Evolutionary conservation across 2,113 vertebrate genomes (phyloP), one percentile per base, ranked within the genome.

Genomic region (Crypturellus undulatus): DNA sequence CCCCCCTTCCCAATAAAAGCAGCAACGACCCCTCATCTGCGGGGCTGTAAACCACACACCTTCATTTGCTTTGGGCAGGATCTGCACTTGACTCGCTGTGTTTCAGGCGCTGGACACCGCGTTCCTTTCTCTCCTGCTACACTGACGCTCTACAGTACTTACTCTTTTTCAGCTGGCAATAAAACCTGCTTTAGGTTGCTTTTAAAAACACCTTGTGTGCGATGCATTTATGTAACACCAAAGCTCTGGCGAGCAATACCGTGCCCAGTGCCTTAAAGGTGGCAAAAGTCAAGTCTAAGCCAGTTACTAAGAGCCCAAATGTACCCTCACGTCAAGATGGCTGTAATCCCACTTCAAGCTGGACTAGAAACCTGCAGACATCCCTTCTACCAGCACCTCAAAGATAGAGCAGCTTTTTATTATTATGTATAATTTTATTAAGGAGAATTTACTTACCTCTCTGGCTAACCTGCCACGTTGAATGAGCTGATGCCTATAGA

Each of bases 211-310:
- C 7, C 12, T 52, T 54, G 22, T 12, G 25, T 9, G 12, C 38
- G 83, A 64, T 9, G 36, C 5, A 60, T 12, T 82, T 34, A 36
- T 81, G 54, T 40, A 67, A 59, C 79, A 38, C 9, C 38, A 76
- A 49, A 49, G 56, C 22, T 79, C 64, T 12, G 42, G 0, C 6
- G 64, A 47, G 28, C 6, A 14, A 71, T 52, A 54, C 34, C 14
- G 24, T 0, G 0, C 28, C 42, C 0, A 0, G 9, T 54, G 32
- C 34, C 22, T 51, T 64, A 18, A 67, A 86, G 24, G 14, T 9
- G 60, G 25, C 36, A 79, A 8, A 80, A 94, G 36, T 18, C 75
- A 90, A 54, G 25, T 7, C 34, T 77, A 67, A 84, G 77, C 3
- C 36, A 16, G 26, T 40, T 89, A 5, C 36, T 5, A 73, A 3